phyloP scores from a whole-genome alignment of 2,797 vertebrate genomes.

The Chelidonichthys spinosus region DNA sequence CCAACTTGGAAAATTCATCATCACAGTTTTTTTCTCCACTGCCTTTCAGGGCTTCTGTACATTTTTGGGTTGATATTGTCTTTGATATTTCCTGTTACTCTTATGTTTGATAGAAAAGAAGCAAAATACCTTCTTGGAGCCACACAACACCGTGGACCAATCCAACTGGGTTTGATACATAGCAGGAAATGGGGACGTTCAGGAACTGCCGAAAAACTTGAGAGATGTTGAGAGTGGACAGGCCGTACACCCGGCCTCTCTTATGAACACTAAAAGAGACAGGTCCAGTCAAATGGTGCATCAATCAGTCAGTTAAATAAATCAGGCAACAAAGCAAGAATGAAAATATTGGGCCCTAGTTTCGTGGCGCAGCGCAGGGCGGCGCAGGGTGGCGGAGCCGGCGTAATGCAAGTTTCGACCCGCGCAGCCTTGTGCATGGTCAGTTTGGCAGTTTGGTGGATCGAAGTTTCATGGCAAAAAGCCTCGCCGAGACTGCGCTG shows the following conservation, averaged over 20 bases:
- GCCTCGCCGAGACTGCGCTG: too few species aligned
- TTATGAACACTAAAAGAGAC: conserved; percentile 37
- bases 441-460: too few species aligned
- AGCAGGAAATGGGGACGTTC: conserved; percentile 60
- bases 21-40: background rate
- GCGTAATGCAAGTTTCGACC: too few species aligned
- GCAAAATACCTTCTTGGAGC: conserved; percentile 70
- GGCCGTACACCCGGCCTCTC: background rate
- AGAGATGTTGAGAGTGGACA: conserved; percentile 66
- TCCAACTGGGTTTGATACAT: background rate
- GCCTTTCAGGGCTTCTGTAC: background rate
- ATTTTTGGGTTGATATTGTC: background rate
- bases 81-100: background rate
- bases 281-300: background rate
- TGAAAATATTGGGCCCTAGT: too few species aligned
- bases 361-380: too few species aligned
- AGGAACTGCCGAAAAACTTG: conserved; percentile 68
- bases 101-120: background rate
- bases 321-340: background rate
- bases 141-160: rapidly evolving
- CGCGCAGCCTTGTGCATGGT: too few species aligned
- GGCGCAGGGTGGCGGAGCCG: too few species aligned
- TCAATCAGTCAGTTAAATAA: background rate
- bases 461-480: too few species aligned
- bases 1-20: background rate